Percentiles rank a stretch among this genome's conserved stretches.
Conservation (phyloP, 2,797 vertebrate genomes). For the Anableps anableps region DNA sequence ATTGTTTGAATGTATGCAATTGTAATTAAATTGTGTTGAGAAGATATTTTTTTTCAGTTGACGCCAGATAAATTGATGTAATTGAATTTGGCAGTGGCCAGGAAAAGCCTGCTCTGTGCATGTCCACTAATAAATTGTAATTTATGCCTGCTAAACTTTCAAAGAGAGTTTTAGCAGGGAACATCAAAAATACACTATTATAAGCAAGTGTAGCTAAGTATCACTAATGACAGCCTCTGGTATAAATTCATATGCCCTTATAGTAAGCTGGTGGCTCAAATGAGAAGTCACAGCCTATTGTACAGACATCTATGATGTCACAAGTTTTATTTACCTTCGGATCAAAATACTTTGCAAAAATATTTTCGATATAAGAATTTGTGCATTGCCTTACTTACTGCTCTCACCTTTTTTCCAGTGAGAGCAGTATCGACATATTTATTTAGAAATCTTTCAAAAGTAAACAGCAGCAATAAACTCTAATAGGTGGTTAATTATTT, state of each 20-base stretch:
- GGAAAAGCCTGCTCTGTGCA: not conserved
- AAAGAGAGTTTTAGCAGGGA: too few relatives aligned
- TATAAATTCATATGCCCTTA: too few relatives aligned
- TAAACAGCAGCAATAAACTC: not conserved
- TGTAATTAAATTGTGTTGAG: too few relatives aligned
- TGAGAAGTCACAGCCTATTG: not conserved
- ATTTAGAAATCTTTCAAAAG: not conserved
- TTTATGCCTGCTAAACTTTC: not conserved
- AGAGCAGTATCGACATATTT: not conserved
- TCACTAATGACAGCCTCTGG: too few relatives aligned
- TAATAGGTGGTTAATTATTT: not conserved
- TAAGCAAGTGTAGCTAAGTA: too few relatives aligned
- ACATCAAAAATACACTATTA: too few relatives aligned
- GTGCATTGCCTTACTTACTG: not conserved
- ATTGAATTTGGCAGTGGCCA: not conserved
- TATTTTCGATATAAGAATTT: not conserved
- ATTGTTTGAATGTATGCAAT: too few relatives aligned
- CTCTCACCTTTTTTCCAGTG: not conserved
- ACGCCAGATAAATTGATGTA: not conserved
- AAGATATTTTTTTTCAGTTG: too few relatives aligned
- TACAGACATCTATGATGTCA: not conserved
- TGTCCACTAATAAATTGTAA: not conserved
- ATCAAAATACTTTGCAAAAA: not conserved
- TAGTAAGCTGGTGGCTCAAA: too few relatives aligned
- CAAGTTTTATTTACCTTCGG: not conserved